These are phyloP conservation scores for Phrynosoma platyrhinos DNA, from an alignment of 2,113 vertebrate species.

Conservation along the genomic window DNA sequence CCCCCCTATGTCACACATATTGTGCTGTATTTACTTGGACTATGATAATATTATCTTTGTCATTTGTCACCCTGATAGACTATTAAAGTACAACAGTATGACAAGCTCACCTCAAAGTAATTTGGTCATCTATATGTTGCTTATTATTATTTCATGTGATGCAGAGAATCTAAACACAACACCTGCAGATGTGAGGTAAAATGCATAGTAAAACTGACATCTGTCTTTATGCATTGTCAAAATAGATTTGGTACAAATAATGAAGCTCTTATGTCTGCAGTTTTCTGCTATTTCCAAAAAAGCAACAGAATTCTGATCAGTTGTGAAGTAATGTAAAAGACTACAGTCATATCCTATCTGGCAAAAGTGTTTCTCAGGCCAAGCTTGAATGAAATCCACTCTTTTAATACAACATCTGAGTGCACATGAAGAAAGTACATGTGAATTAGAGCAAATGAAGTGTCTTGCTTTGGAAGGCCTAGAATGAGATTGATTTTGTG, in stretches of 20 bases:
- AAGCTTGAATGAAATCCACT: conserved; percentile 86
- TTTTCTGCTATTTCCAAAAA: background rate
- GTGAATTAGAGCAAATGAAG: conserved; percentile 91
- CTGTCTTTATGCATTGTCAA: background rate
- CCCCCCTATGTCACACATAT: too few relatives aligned
- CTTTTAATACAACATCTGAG: conserved; percentile 52
- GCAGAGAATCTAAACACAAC: background rate
- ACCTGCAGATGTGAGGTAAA: background rate
- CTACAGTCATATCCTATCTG: conserved; percentile 77
- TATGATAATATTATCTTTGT: too few relatives aligned
- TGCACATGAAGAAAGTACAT: conserved; percentile 87
- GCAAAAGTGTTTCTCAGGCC: conserved; percentile 86
- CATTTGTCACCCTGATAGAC: too few relatives aligned
- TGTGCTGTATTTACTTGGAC: too few relatives aligned
- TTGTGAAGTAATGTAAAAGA: conserved; percentile 64
- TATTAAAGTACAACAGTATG: too few relatives aligned
- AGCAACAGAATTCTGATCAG: conserved; percentile 51
- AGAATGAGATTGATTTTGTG: conserved; percentile 82
- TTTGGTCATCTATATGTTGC: background rate
- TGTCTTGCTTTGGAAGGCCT: conserved; percentile 78
- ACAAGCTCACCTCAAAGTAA: background rate
- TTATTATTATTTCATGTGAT: background rate
- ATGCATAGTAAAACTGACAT: background rate
- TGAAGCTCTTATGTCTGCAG: background rate
- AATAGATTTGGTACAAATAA: background rate